A percentile compares a stretch with the other conserved stretches of the same genome.
phyloP scores from a whole-genome alignment of 2,888 invertebrate species.

The Syrista parreyssii region DNA sequence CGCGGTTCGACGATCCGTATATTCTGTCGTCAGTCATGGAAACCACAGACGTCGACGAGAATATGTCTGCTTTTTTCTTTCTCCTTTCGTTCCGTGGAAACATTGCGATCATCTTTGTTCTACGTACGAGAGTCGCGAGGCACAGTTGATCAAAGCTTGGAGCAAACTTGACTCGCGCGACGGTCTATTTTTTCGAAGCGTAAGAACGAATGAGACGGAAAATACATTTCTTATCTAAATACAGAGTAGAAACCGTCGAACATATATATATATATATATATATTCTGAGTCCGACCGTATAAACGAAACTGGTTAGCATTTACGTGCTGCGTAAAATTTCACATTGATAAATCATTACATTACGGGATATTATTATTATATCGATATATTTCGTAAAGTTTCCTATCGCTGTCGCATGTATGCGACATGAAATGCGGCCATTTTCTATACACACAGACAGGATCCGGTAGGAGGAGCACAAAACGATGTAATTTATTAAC shows the following conservation, averaged over 20 bases:
- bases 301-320: neutral
- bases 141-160: neutral
- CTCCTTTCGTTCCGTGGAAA: neutral
- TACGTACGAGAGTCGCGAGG: neutral
- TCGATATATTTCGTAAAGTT: too few species aligned
- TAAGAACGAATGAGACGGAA: neutral
- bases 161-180: neutral
- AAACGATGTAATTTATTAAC: neutral
- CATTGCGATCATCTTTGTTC: neutral
- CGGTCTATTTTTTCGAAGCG: neutral
- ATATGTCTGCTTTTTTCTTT: neutral
- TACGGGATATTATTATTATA: too few species aligned
- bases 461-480: too few species aligned
- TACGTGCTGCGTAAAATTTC: too few species aligned
- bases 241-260: neutral
- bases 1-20: neutral
- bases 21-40: neutral
- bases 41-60: neutral
- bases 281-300: neutral
- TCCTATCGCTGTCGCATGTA: too few species aligned
- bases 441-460: too few species aligned
- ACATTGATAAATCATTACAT: too few species aligned
- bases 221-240: neutral
- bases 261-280: too few species aligned
- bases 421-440: too few species aligned